A percentile compares a stretch with the other conserved stretches of the same genome.
These are phyloP conservation scores for Ectropis crepuscularia DNA, from an alignment of 2,888 invertebrate genomes.

Conservation along the genomic window DNA sequence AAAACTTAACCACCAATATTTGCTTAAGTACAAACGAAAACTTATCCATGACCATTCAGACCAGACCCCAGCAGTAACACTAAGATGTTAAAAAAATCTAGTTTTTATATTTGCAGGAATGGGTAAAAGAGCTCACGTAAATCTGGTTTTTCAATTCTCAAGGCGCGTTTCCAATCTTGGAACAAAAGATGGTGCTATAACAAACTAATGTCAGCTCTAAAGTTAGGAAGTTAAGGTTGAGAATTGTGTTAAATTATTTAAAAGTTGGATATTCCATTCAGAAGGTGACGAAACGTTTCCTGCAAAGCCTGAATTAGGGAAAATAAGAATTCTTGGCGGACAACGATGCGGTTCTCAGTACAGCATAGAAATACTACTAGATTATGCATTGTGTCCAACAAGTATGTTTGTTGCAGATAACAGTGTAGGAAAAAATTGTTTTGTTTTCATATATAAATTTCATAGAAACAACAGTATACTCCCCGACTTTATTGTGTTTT, in stretches of 20 bases:
- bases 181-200: conserved; percentile 63
- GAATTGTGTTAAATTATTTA: conserved; percentile 49
- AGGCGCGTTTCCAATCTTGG: conserved; percentile 65
- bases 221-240: conserved; percentile 49
- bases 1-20: conserved; percentile 77
- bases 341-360: no score
- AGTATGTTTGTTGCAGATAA: no score
- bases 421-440: no score
- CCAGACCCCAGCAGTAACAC: conserved; percentile 47
- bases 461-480: no score
- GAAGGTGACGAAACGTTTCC: conserved; percentile 63
- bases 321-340: no score
- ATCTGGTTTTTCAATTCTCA: conserved; percentile 65
- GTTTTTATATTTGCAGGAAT: conserved; percentile 41
- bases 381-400: no score
- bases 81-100: conserved; percentile 42
- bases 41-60: conserved; percentile 51
- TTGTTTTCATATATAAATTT: no score
- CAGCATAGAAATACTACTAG: no score
- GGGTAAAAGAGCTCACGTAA: conserved; percentile 58
- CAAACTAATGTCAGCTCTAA: conserved; percentile 50
- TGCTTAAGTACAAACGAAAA: conserved; percentile 68
- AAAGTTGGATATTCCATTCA: conserved; percentile 48
- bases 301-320: conserved; percentile 41
- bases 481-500: no score